phyloP scores from a whole-genome alignment of 1,140 invertebrate species.

The Marisa cornuarietis region DNA sequence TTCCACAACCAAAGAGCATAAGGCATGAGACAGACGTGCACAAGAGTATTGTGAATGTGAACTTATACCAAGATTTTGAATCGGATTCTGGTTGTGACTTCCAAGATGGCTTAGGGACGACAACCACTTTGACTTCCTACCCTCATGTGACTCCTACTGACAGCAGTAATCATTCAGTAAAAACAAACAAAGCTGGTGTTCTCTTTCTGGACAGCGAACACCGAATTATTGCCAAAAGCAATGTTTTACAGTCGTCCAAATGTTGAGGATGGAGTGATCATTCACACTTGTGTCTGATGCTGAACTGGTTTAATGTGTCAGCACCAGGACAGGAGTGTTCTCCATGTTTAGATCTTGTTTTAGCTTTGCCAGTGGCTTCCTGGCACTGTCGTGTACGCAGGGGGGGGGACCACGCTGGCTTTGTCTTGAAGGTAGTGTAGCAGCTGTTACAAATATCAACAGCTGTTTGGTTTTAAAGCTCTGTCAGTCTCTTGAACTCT shows the following conservation, averaged over 20 bases:
- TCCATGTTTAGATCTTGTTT: too few species aligned
- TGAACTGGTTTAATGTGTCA: too few species aligned
- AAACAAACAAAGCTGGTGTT: not conserved
- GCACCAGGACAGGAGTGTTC: too few species aligned
- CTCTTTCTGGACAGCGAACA: constrained; percentile 30
- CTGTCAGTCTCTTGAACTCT: too few species aligned
- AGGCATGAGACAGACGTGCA: not conserved
- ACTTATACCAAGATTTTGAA: not conserved
- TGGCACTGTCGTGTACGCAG: too few species aligned
- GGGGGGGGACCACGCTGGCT: too few species aligned
- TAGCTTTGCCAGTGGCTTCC: too few species aligned
- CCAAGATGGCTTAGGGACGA: not conserved
- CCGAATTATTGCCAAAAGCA: constrained; percentile 32
- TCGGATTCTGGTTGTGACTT: not conserved
- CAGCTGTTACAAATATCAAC: too few species aligned
- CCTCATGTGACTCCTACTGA: constrained; percentile 3
- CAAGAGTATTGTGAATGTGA: too few species aligned
- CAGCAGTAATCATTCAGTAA: constrained; percentile 14
- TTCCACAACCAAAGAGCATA: not conserved
- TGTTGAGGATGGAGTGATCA: constrained; percentile 25
- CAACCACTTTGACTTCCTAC: not conserved
- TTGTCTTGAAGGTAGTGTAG: too few species aligned
- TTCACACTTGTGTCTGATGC: too few species aligned
- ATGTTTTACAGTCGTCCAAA: constrained; percentile 42
- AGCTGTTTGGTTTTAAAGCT: too few species aligned